Conservation (phyloP, 2,113 vertebrate genomes). For the Tychaedon coryphoeus region DNA sequence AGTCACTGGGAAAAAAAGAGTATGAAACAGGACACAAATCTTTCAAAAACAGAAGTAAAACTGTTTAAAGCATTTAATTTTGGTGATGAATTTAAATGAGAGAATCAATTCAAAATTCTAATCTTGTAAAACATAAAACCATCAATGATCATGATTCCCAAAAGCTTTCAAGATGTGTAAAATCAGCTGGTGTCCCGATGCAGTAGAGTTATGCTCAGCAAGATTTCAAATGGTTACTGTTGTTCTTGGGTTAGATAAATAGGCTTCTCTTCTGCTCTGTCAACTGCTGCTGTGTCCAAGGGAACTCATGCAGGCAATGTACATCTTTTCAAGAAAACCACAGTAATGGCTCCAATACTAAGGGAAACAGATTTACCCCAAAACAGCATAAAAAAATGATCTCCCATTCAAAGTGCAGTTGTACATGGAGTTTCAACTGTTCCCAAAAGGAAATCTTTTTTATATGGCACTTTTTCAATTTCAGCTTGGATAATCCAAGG, state of each 20-base stretch:
- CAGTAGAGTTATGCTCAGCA: fast-evolving
- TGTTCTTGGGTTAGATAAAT: background rate
- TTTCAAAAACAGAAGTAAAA: background rate
- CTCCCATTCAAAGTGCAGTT: background rate
- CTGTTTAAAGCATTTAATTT: background rate
- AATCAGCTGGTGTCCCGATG: background rate
- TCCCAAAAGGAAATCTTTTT: background rate
- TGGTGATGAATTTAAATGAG: background rate
- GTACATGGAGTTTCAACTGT: background rate
- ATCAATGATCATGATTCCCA: background rate
- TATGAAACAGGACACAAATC: background rate
- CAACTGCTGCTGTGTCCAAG: background rate
- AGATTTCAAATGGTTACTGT: background rate
- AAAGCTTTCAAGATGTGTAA: background rate
- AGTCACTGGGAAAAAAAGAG: background rate
- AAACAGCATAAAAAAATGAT: background rate
- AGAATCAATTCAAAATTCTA: background rate
- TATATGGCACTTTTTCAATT: background rate
- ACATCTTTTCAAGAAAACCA: background rate
- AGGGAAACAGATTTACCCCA: background rate
- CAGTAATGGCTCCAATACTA: background rate
- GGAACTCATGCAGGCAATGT: background rate
- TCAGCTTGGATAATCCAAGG: background rate
- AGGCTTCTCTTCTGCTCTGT: background rate
- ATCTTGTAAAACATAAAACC: background rate